Percentiles rank a stretch among this genome's conserved stretches.
Evolutionary conservation across 2,797 vertebrate genomes (phyloP).

Genomic region (Gallinago nigripennis): DNA sequence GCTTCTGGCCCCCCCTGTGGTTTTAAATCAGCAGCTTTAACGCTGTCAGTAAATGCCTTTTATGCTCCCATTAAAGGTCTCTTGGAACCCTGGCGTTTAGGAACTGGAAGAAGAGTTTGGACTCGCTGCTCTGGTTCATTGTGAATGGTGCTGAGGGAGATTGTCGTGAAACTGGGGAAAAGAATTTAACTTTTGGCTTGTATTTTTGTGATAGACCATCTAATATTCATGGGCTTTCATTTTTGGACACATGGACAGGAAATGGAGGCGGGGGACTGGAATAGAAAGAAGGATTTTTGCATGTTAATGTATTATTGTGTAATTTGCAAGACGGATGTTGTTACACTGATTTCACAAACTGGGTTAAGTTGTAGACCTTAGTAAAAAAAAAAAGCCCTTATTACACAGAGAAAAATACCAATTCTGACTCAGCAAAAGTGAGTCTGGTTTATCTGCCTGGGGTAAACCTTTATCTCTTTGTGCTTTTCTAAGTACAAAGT

Average conservation of each 20-base stretch:
- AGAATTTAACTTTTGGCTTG: background rate
- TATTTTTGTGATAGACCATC: background rate
- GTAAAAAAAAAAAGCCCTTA: background rate
- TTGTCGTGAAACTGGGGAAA: background rate
- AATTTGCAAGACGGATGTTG: background rate
- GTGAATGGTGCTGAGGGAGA: accelerated
- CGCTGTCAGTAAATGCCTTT: background rate
- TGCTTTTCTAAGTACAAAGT: background rate
- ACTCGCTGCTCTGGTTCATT: background rate
- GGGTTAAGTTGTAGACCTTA: background rate
- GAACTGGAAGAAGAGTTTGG: background rate
- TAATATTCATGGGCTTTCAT: background rate
- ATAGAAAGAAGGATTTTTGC: background rate
- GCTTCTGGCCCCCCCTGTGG: background rate
- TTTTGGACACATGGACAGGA: background rate
- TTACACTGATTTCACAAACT: background rate
- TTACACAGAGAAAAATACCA: background rate
- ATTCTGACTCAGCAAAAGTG: background rate
- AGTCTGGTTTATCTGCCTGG: background rate
- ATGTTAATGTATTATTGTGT: accelerated
- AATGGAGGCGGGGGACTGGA: background rate
- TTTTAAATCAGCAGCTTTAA: background rate
- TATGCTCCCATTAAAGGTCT: background rate
- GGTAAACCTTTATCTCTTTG: background rate
- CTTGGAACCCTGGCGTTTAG: background rate